phyloP scores from a whole-genome alignment of 2,797 vertebrate genomes.

The Notoglanidium macrostoma region DNA sequence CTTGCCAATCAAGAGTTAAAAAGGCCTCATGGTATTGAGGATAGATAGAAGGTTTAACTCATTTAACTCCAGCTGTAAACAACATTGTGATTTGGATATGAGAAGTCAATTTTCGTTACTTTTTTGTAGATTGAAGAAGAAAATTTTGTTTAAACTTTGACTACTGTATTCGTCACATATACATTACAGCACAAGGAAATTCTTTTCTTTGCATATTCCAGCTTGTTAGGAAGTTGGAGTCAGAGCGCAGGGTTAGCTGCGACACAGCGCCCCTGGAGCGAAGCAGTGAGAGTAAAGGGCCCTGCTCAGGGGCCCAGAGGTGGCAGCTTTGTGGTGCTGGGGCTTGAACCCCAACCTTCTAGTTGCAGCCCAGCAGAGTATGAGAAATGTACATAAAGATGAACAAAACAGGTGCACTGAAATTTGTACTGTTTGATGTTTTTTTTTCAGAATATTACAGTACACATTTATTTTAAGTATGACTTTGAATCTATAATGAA shows the following conservation, averaged over 20 bases:
- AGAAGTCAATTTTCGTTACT: neutral
- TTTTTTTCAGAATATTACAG: neutral
- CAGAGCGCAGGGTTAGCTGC: too few species aligned
- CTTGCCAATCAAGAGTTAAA: conserved; percentile 29
- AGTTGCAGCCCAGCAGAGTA: too few species aligned
- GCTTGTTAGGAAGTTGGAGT: too few species aligned
- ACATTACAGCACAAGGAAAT: too few species aligned
- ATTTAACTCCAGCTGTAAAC: neutral
- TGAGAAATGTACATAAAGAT: neutral
- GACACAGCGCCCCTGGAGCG: too few species aligned
- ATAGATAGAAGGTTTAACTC: conserved; percentile 19
- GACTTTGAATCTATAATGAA: neutral
- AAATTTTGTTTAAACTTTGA: too few species aligned
- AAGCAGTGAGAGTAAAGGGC: too few species aligned
- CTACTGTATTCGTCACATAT: too few species aligned
- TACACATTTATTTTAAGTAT: neutral
- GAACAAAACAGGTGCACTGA: neutral
- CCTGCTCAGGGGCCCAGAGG: too few species aligned
- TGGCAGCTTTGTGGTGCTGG: too few species aligned
- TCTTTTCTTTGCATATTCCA: too few species aligned
- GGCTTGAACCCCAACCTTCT: too few species aligned
- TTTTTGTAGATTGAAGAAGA: neutral
- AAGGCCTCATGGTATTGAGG: conserved; percentile 23
- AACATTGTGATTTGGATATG: neutral
- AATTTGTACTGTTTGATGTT: neutral